Base-by-base conservation (phyloP, 2,888 invertebrate genomes). In the Mythimna impura region DNA sequence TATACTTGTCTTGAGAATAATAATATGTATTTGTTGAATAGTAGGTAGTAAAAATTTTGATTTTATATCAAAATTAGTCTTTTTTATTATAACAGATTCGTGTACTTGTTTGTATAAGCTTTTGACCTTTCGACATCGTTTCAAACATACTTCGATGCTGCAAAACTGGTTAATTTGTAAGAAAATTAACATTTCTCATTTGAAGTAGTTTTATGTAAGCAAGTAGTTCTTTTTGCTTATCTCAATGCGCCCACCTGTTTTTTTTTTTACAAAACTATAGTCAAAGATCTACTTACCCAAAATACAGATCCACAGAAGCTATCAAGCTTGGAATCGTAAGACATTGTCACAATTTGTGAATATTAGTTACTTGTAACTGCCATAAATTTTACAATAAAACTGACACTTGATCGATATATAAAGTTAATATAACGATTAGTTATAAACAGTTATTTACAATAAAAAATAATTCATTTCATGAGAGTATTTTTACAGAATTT, bases 231-330 rank as follows among this genome's bases (percentile, higher is more conserved):
- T 63, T 40, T 65, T 58, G 20, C 25, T 0, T 52, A 57, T 0
- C n/a, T 17, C 57, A 66, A 50, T 34, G 54, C 54, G 43, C 65
- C 66, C 34, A 61, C 25, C 20, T 30, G 55, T 7, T 14, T 68
- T 47, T 34, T n/a, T 57, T 72, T 25, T 34, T 36, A 65, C 10
- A 69, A 36, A 57, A 77, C 14, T 36, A 63, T 62, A 54, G 60
- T 20, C 14, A 54, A 54, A 80, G 84, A 87, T 84, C 88, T 86
- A 95, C 97, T 97, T 96, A 98, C 98, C 98, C 98, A 98, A 97
- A 98, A 98, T 92, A 94, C 93, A 72, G 97, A 97, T 85, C 98
- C 98, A 93, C 98, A 98, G 96, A 98, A 98, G 87, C 96, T 96
- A 93, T 98, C 98, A 97, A 98, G 97, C 87, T 97, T 94, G 91